Evolutionary conservation across 2,113 vertebrate genomes (phyloP).

Genomic region (Oryzias curvinotus): DNA sequence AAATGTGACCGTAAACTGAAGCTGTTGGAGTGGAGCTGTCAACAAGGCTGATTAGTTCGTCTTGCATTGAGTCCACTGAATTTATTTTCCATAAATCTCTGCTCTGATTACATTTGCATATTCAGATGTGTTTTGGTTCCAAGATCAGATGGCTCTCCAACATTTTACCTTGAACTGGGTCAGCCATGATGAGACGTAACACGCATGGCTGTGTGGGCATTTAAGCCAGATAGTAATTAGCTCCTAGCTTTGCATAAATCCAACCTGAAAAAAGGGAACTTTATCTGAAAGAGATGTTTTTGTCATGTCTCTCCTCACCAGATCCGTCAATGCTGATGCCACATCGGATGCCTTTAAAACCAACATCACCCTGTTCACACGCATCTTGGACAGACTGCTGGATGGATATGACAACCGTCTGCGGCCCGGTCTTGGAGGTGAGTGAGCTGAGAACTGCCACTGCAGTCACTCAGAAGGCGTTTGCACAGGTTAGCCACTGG

Average conservation of each 20-base stretch:
- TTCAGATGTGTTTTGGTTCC: conserved; percentile 49
- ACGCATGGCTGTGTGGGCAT: conserved; percentile 41
- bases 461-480: background rate
- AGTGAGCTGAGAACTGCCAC: conserved; percentile 26
- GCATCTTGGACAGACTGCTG: conserved; percentile 97
- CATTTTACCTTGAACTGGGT: conserved; percentile 63
- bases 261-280: conserved; percentile 15
- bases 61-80: conserved; percentile 39
- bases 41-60: conserved; percentile 13
- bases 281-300: conserved; percentile 6
- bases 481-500: background rate
- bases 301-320: conserved; percentile 67
- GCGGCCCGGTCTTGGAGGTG: conserved; percentile 97
- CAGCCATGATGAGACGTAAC: conserved; percentile 44
- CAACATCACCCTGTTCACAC: conserved; percentile 98
- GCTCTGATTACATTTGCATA: conserved; percentile 60
- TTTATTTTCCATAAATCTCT: conserved; percentile 54
- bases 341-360: conserved; percentile 92
- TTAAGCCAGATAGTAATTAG: conserved; percentile 24
- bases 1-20: conserved; percentile 25
- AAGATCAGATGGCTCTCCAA: conserved; percentile 60
- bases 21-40: conserved; percentile 24
- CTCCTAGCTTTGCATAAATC: conserved; percentile 14
- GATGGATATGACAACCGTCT: conserved; percentile 99
- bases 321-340: conserved; percentile 87